A percentile compares a stretch with the other conserved stretches of the same genome.
These are phyloP conservation scores for Hymenochirus boettgeri DNA, from an alignment of 2,113 vertebrate genomes.

Conservation along the genomic window DNA sequence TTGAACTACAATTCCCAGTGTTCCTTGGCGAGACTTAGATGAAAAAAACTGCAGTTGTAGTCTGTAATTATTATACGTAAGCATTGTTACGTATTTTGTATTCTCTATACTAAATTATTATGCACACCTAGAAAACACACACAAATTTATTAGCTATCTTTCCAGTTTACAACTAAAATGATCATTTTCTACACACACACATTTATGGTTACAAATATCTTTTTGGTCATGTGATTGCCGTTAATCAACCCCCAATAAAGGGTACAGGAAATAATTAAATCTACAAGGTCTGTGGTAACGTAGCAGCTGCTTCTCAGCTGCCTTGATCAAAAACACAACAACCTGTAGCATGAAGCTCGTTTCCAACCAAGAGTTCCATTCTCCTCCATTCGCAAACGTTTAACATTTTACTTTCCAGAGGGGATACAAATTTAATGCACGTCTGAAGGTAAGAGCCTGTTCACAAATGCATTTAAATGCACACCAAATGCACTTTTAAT, in stretches of 20 bases:
- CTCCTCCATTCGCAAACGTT: constrained; percentile 11
- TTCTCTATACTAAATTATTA: too few species aligned
- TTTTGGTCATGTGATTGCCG: constrained; percentile 22
- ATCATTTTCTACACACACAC: too few species aligned
- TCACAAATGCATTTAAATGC: background rate
- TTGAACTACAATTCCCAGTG: too few species aligned
- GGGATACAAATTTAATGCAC: constrained; percentile 19
- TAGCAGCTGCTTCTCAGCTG: constrained; percentile 42
- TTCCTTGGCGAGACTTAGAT: too few species aligned
- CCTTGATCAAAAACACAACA: constrained; percentile 40
- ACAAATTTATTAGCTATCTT: too few species aligned
- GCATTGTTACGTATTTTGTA: too few species aligned
- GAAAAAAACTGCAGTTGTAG: too few species aligned
- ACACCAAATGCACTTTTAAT: constrained; percentile 3
- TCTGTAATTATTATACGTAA: too few species aligned
- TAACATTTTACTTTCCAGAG: constrained; percentile 11
- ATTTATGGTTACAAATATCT: too few species aligned
- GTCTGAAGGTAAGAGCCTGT: background rate
- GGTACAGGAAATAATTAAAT: constrained; percentile 42
- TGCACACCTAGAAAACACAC: too few species aligned
- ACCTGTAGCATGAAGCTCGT: constrained; percentile 39
- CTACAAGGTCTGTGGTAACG: constrained; percentile 33
- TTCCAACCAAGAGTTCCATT: constrained; percentile 29
- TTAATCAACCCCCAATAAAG: constrained; percentile 26
- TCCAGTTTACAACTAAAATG: too few species aligned